Conservation (phyloP, 2,888 invertebrate species). For the Stenolophus ochropezus region DNA sequence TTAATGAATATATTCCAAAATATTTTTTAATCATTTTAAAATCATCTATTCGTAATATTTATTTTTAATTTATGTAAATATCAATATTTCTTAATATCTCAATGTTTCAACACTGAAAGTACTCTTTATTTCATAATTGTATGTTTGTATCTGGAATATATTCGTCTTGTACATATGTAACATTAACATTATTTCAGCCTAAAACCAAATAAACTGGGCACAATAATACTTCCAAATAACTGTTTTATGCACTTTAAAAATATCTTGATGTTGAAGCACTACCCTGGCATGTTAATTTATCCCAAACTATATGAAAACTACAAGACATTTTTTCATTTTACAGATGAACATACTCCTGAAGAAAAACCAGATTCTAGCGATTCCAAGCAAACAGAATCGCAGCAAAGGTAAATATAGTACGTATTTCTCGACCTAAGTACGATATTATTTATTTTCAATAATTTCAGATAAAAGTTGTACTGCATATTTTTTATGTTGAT, state of each 20-base stretch:
- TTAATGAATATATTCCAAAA: conserved; percentile 2
- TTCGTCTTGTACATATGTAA: conserved; percentile 10
- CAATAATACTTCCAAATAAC: conserved; percentile 27
- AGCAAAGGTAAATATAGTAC: conserved; percentile 44
- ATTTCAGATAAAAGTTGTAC: too few relatives aligned
- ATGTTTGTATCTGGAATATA: background rate
- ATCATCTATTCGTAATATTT: too few relatives aligned
- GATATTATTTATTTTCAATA: too few relatives aligned
- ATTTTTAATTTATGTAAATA: too few relatives aligned
- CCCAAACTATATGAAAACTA: background rate
- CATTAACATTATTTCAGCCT: conserved; percentile 42
- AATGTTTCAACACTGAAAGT: too few relatives aligned
- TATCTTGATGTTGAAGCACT: conserved; percentile 51
- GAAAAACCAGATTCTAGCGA: conserved; percentile 47
- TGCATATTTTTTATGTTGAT: too few relatives aligned
- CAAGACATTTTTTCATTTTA: conserved; percentile 17
- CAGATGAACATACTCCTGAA: conserved; percentile 47
- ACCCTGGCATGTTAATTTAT: conserved; percentile 28
- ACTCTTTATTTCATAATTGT: background rate
- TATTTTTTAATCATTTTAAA: background rate
- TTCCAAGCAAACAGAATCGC: background rate
- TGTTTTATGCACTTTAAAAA: conserved; percentile 53
- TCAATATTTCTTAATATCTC: too few relatives aligned
- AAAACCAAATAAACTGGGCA: conserved; percentile 32
- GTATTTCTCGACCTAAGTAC: background rate